Percentiles rank a stretch among this genome's conserved stretches.
Conservation (phyloP, 2,888 invertebrate species). For the Leptothorax acervorum region DNA sequence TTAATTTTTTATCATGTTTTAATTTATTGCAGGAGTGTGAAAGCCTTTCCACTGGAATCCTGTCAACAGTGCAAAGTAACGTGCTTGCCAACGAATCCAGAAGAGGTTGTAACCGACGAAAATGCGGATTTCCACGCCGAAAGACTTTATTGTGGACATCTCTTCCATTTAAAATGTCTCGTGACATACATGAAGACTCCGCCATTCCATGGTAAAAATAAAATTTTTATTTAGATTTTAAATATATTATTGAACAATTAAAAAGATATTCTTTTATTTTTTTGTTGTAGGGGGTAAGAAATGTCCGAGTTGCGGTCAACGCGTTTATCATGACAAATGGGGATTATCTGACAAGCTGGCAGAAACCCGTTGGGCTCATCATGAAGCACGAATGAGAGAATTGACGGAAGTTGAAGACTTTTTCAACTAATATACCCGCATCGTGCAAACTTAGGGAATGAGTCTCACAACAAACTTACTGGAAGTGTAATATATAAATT, state of each 20-base stretch:
- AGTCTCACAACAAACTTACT: slow-evolving; percentile 7
- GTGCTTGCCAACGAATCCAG: slow-evolving; percentile 88
- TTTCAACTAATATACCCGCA: slow-evolving; percentile 85
- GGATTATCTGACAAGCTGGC: slow-evolving; percentile 89
- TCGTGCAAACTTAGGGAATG: slow-evolving; percentile 12
- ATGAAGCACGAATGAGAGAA: slow-evolving; percentile 91
- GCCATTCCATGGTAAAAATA: slow-evolving; percentile 88
- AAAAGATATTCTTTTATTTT: slow-evolving; percentile 14
- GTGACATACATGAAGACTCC: slow-evolving; percentile 90
- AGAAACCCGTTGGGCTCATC: slow-evolving; percentile 92
- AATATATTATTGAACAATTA: not conserved
- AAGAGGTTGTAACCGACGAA: slow-evolving; percentile 87
- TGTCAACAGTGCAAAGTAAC: slow-evolving; percentile 89
- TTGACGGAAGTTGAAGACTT: slow-evolving; percentile 92
- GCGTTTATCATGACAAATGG: slow-evolving; percentile 92
- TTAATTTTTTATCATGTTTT: not conserved
- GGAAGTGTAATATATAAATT: slow-evolving; percentile 3
- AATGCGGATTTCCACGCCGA: slow-evolving; percentile 88
- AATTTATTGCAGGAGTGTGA: slow-evolving; percentile 86
- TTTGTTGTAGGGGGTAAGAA: slow-evolving; percentile 88
- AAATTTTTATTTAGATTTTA: slow-evolving; percentile 6
- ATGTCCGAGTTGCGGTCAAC: slow-evolving; percentile 89
- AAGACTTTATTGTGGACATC: slow-evolving; percentile 91
- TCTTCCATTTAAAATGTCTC: slow-evolving; percentile 90
- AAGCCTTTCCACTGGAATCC: slow-evolving; percentile 88